Evolutionary conservation across 2,113 vertebrate species (phyloP).

Genomic region (Actinemys pallida): DNA sequence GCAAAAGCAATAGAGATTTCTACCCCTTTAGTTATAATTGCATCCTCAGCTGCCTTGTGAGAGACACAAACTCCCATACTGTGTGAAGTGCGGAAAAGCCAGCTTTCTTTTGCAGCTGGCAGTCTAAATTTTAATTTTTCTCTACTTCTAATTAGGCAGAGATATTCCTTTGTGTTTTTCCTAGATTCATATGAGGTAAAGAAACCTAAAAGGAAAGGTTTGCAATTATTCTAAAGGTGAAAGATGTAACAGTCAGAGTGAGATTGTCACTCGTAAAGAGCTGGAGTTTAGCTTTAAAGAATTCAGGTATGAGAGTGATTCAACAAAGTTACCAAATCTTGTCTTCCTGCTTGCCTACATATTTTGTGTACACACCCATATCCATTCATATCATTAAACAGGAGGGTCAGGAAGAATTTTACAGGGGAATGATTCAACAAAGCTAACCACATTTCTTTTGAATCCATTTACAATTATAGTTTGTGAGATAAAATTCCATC

Average conservation of each 20-base stretch:
- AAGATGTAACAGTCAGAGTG: not conserved
- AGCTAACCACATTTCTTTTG: not conserved
- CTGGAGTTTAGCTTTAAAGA: constrained; percentile 11
- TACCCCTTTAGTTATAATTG: constrained; percentile 47
- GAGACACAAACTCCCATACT: not conserved
- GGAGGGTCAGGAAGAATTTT: not conserved
- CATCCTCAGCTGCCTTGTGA: not conserved
- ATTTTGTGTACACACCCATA: not conserved
- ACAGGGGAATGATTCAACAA: not conserved
- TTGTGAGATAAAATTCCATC: not conserved
- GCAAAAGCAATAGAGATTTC: constrained; percentile 22
- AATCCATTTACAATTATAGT: not conserved
- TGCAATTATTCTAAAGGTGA: not conserved
- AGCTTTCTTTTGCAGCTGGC: not conserved
- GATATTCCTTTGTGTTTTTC: constrained; percentile 16
- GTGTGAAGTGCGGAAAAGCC: not conserved
- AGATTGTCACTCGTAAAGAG: constrained; percentile 13
- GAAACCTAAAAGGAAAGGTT: constrained; percentile 7
- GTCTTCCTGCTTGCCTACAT: not conserved
- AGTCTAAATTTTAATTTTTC: not conserved
- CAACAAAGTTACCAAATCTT: not conserved
- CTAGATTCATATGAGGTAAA: constrained; percentile 34
- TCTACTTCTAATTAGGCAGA: not conserved
- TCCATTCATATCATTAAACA: not conserved
- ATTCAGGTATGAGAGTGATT: not conserved